These are phyloP conservation scores for Platyrinchus mystaceus DNA, from an alignment of 2,797 vertebrate species.

Conservation along the genomic window DNA sequence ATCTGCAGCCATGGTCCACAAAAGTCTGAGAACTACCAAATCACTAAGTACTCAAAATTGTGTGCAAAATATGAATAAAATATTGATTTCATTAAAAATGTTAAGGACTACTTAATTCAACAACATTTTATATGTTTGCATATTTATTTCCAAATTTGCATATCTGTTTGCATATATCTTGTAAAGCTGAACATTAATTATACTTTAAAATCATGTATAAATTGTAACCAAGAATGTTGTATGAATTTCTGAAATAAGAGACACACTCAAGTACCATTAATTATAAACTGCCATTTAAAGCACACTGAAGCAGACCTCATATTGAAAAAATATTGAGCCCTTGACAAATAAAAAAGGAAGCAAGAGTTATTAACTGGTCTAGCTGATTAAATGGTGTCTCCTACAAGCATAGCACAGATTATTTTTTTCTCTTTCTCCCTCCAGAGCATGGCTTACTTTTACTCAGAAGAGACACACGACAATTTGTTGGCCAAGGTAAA, in stretches of 20 bases:
- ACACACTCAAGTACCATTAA: conserved; percentile 79
- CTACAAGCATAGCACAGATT: conserved; percentile 33
- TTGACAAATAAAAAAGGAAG: conserved; percentile 74
- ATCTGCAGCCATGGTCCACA: not conserved
- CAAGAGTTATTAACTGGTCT: conserved; percentile 73
- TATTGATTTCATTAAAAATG: conserved; percentile 87
- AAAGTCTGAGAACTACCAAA: conserved; percentile 57
- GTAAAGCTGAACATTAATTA: conserved; percentile 83
- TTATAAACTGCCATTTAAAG: conserved; percentile 80
- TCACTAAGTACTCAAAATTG: conserved; percentile 75
- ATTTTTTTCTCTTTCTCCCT: not conserved
- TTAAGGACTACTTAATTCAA: conserved; percentile 85
- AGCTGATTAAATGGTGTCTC: conserved; percentile 71
- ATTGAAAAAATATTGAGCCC: conserved; percentile 81
- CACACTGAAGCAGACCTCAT: conserved; percentile 72
- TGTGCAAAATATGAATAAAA: conserved; percentile 84
- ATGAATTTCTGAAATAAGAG: conserved; percentile 79
- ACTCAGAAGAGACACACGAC: conserved; percentile 11
- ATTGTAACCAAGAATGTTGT: conserved; percentile 82
- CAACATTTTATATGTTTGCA: conserved; percentile 86
- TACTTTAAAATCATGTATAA: conserved; percentile 85
- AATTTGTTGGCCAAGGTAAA: conserved; percentile 25
- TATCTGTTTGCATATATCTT: conserved; percentile 87
- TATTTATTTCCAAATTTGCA: conserved; percentile 85
- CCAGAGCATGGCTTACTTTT: conserved; percentile 5